Evolutionary conservation across 2,113 vertebrate species (phyloP).

Genomic region (Atlantisia rogersi): DNA sequence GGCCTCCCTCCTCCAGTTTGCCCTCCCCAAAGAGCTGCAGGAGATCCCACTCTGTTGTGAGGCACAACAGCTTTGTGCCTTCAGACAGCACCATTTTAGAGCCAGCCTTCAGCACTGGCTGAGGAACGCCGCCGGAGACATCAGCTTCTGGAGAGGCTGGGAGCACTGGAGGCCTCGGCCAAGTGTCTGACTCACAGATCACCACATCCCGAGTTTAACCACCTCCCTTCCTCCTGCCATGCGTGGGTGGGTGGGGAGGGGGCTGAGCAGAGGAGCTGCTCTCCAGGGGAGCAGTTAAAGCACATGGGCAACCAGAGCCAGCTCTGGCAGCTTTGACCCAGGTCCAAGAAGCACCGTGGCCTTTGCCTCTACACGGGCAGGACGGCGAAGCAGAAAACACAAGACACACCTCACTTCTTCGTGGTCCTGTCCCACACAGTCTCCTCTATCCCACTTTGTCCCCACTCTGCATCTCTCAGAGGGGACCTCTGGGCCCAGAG

Average conservation of each 20-base stretch:
- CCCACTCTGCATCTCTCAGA: too few species aligned
- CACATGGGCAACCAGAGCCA: accelerated
- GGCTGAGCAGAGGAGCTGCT: not conserved
- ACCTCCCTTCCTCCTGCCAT: not conserved
- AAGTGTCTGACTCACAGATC: slow-evolving; percentile 43
- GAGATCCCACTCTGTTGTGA: not conserved
- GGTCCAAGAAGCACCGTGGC: accelerated
- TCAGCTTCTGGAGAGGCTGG: not conserved
- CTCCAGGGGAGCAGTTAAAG: not conserved
- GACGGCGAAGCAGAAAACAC: accelerated
- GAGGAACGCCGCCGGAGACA: not conserved
- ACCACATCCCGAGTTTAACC: not conserved
- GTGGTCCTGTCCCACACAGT: not conserved
- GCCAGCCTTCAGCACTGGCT: not conserved
- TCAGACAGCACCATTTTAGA: slow-evolving; percentile 20
- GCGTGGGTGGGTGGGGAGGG: not conserved
- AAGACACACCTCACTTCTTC: not conserved
- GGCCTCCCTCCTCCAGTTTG: not conserved
- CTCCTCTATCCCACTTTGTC: not conserved
- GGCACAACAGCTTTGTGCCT: not conserved
- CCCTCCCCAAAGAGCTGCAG: not conserved
- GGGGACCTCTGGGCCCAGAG: not conserved
- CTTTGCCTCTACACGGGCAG: not conserved
- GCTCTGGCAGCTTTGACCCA: not conserved
- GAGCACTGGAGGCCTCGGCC: not conserved